Evolutionary conservation across 2,888 invertebrate genomes (phyloP).

Genomic region (Lepidochrysops patricia): DNA sequence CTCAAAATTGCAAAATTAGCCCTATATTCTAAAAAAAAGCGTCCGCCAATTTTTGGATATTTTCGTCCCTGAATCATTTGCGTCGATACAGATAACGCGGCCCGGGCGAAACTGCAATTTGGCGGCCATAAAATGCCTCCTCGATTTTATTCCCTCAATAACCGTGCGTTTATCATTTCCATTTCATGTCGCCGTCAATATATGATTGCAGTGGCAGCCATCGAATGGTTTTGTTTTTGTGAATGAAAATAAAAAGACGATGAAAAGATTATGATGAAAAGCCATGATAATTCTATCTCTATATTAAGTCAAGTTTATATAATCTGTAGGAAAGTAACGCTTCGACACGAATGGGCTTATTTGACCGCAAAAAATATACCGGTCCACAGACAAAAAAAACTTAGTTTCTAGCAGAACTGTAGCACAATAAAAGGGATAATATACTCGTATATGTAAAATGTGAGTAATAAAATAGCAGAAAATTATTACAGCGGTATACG

Average conservation of each 20-base stretch:
- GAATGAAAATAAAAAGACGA: not conserved
- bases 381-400: not conserved
- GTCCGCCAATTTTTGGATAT: not conserved
- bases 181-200: slow-evolving; percentile 9
- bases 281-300: not conserved
- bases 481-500: too few species aligned
- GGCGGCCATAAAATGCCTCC: slow-evolving; percentile 8
- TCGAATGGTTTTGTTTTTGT: not conserved
- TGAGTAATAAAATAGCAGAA: too few species aligned
- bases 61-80: slow-evolving; percentile 5
- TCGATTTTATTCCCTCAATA: slow-evolving; percentile 10
- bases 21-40: not conserved
- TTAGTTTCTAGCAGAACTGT: too few species aligned
- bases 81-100: slow-evolving; percentile 8
- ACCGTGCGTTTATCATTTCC: slow-evolving; percentile 10
- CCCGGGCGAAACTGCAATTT: slow-evolving; percentile 8
- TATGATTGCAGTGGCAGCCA: not conserved
- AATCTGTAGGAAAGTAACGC: too few species aligned
- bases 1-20: not conserved
- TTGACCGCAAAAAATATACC: too few species aligned
- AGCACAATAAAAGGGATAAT: too few species aligned
- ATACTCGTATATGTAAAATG: too few species aligned
- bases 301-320: too few species aligned
- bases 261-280: not conserved
- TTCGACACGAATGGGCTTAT: too few species aligned